Evolutionary conservation across 2,797 vertebrate species (phyloP).

Genomic region (Pangasius djambal): DNA sequence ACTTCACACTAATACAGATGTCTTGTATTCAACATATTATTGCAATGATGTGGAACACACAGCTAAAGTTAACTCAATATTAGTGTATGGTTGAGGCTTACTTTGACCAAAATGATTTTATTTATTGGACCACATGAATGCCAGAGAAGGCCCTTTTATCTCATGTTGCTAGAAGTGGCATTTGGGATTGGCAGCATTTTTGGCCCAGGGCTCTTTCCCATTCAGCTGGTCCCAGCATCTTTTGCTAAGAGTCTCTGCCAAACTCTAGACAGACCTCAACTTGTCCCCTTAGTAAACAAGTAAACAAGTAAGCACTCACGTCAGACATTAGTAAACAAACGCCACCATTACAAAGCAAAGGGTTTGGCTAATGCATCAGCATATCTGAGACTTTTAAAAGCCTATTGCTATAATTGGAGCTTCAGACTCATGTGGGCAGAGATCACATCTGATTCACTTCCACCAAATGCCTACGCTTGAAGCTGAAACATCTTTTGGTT

Average conservation of each 20-base stretch:
- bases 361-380: slow-evolving; percentile 10
- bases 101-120: not conserved
- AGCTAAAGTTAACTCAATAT: not conserved
- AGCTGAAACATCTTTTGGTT: slow-evolving; percentile 25
- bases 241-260: slow-evolving; percentile 13
- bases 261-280: slow-evolving; percentile 29
- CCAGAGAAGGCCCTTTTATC: slow-evolving; percentile 18
- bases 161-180: slow-evolving; percentile 34
- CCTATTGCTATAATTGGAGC: slow-evolving; percentile 21
- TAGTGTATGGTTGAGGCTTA: not conserved
- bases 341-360: slow-evolving; percentile 4
- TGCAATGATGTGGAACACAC: not conserved
- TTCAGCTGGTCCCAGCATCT: slow-evolving; percentile 27
- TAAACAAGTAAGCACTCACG: slow-evolving; percentile 30
- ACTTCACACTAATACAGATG: not conserved
- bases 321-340: slow-evolving; percentile 34
- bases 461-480: slow-evolving; percentile 3
- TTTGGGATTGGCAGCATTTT: slow-evolving; percentile 27
- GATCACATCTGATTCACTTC: slow-evolving; percentile 22
- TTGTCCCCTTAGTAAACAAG: slow-evolving; percentile 25
- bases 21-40: not conserved
- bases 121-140: slow-evolving; percentile 7
- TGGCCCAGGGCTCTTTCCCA: slow-evolving; percentile 17
- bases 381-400: slow-evolving; percentile 25
- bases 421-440: slow-evolving; percentile 23